Conservation (phyloP, 2,797 vertebrate species). For the Vultur gryphus region DNA sequence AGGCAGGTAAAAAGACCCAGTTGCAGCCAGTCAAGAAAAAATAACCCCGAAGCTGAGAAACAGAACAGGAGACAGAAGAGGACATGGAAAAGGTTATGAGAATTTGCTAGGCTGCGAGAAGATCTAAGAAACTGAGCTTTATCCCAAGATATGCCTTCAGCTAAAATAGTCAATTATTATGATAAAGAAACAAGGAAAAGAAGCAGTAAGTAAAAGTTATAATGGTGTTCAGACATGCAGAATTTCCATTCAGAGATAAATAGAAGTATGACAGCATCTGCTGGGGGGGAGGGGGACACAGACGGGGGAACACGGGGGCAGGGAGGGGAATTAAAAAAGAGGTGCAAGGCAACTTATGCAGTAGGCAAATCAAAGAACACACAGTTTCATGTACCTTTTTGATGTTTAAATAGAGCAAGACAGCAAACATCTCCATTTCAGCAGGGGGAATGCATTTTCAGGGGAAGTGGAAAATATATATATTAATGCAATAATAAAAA, state of each 20-base stretch:
- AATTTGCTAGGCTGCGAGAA: background rate
- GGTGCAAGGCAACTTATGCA: background rate
- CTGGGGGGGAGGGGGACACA: too few species aligned
- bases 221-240: background rate
- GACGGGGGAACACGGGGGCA: too few species aligned
- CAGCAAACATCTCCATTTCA: background rate
- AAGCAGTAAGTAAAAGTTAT: background rate
- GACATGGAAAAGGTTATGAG: background rate
- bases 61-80: background rate
- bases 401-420: background rate
- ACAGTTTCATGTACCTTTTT: background rate
- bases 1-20: background rate
- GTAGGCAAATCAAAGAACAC: background rate
- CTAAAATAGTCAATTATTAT: background rate
- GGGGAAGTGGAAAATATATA: background rate
- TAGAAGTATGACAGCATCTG: background rate
- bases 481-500: background rate
- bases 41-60: background rate
- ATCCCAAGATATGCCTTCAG: background rate
- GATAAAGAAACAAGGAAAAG: background rate
- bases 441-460: background rate
- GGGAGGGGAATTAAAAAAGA: background rate
- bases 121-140: background rate
- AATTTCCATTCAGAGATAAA: background rate
- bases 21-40: background rate